Base-by-base conservation (phyloP, 2,797 vertebrate genomes). In the Momotus momota region DNA sequence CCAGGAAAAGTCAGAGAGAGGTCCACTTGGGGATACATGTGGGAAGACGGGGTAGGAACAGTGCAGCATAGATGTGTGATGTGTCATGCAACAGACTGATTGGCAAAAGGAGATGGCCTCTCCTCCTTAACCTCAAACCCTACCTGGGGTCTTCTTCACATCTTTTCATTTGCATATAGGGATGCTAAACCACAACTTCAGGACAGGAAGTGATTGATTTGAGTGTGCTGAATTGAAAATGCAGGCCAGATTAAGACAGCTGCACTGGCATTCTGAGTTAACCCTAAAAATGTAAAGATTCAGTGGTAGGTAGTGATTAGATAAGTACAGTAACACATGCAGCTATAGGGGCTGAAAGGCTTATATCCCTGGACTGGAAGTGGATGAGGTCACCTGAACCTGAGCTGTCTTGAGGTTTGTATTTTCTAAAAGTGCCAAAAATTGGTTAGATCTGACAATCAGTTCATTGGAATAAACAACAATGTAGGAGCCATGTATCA, bases 11-110 rank as follows among this genome's bases (percentile, higher is more conserved):
- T n/a, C 51, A 41, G 45, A 45, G 26, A 66, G 11, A 61, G 15
- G 15, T n/a, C 18, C 3, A 3, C 41, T 26, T 16, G 19, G 23
- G 12, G 9, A 9, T 54, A n/a, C 0, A 1, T 12, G 22, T 29
- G 22, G 14, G 61, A 71, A 67, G 48, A 52, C 78, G n/a, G 25
- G 6, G 4, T 45, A 78, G 64, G 81, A 86, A 8, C 45, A 52
- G n/a, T 5, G 16, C 14, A 57, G 27, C 11, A 26, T 6, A 25
- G 45, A n/a, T 27, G 23, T 38, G 40, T 18, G 12, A 12, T 8
- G 18, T 43, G 52, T 11, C 46, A 29, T 6, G 35, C 0, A 2
- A 18, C 31, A 78, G 31, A 27, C 0, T 41, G 55, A 13, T 4
- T 65, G 41, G 33, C 9, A 13, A 74, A 87, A 7, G 23, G 9